These are phyloP conservation scores for Pangasianodon hypophthalmus DNA, from an alignment of 2,113 vertebrate species.

Conservation along the genomic window DNA sequence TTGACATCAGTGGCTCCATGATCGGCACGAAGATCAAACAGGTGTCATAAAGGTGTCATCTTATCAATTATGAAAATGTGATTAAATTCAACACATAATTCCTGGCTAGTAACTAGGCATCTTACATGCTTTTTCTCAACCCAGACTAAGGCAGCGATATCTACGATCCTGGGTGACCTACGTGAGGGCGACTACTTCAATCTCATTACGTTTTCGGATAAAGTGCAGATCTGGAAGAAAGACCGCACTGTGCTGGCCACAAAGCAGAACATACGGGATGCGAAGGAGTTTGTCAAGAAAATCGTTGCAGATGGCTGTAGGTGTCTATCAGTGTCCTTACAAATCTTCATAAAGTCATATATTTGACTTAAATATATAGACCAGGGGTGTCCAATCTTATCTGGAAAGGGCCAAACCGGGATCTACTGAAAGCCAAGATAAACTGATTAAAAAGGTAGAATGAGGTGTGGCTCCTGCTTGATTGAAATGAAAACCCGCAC, in stretches of 20 bases:
- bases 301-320: constrained; percentile 80
- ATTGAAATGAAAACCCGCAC: no score
- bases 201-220: constrained; percentile 84
- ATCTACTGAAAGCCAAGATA: no score
- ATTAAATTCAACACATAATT: background rate
- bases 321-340: constrained; percentile 51
- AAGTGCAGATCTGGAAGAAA: constrained; percentile 77
- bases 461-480: no score
- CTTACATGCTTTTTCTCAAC: constrained; percentile 35
- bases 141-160: constrained; percentile 85
- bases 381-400: no score
- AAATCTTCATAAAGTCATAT: background rate
- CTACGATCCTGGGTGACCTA: constrained; percentile 78
- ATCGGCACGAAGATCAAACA: constrained; percentile 84
- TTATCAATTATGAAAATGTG: background rate
- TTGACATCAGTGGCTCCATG: constrained; percentile 82
- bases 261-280: constrained; percentile 73
- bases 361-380: background rate
- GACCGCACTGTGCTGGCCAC: constrained; percentile 75
- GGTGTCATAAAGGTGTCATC: constrained; percentile 62
- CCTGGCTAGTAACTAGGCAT: constrained; percentile 30
- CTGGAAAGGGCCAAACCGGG: no score
- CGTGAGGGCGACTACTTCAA: constrained; percentile 81
- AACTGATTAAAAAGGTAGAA: no score
- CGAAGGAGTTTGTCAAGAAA: constrained; percentile 76